phyloP scores from a whole-genome alignment of 1,140 invertebrate genomes.

The Zaprionus africanus region DNA sequence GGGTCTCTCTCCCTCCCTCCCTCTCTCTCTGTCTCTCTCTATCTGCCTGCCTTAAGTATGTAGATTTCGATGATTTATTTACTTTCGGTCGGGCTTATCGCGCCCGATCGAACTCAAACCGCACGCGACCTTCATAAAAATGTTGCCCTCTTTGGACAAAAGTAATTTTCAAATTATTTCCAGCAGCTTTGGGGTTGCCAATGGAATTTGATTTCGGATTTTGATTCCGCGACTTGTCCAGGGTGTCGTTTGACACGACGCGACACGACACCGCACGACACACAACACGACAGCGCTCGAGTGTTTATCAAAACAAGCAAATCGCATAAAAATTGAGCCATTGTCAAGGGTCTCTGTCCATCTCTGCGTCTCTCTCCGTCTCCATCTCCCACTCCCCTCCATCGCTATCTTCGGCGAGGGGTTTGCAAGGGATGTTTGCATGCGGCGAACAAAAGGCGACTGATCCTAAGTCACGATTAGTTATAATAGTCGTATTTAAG shows the following conservation, averaged over 20 bases:
- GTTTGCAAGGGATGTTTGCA: constrained; percentile 28
- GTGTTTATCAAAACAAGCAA: constrained; percentile 78
- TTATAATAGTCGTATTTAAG: constrained; percentile 69
- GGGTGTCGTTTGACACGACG: constrained; percentile 67
- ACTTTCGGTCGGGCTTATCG: constrained; percentile 41
- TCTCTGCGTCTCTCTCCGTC: not conserved
- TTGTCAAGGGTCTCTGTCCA: constrained; percentile 58
- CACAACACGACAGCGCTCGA: constrained; percentile 43
- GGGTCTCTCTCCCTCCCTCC: not conserved
- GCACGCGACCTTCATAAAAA: constrained; percentile 84
- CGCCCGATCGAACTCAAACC: constrained; percentile 60
- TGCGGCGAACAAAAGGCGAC: constrained; percentile 36
- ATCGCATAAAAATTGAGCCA: constrained; percentile 81
- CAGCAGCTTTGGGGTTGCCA: constrained; percentile 58
- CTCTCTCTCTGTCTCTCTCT: not conserved
- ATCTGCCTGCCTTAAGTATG: constrained; percentile 22
- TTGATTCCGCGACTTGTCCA: constrained; percentile 34
- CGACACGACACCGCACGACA: constrained; percentile 20
- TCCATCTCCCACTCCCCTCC: not conserved
- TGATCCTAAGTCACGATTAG: constrained; percentile 59
- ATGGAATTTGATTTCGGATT: constrained; percentile 48
- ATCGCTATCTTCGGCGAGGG: not conserved
- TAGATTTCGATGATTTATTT: constrained; percentile 63
- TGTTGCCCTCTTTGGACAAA: constrained; percentile 42
- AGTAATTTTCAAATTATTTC: constrained; percentile 80